A percentile compares a stretch with the other conserved stretches of the same genome.
phyloP scores from a whole-genome alignment of 2,797 vertebrate genomes.

The Scolopax bukidnonensis region DNA sequence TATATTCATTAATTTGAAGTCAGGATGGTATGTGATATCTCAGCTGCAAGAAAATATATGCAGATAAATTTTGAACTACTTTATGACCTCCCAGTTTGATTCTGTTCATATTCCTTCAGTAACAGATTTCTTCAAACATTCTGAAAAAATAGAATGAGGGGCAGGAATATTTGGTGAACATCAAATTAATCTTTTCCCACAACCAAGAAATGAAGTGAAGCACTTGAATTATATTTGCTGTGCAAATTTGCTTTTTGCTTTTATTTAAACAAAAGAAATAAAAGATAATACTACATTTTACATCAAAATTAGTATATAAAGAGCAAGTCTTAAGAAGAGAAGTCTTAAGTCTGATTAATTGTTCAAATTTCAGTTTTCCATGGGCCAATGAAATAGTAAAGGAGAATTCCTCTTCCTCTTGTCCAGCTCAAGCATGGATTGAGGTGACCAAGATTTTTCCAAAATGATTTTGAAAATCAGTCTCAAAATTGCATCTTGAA shows the following conservation, averaged over 20 bases:
- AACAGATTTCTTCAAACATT: not conserved
- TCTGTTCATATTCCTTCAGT: not conserved
- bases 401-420: not conserved
- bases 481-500: not conserved
- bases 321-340: not conserved
- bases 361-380: not conserved
- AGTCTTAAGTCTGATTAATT: not conserved
- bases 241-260: not conserved
- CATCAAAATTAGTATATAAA: not conserved
- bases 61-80: not conserved
- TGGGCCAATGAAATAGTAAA: not conserved
- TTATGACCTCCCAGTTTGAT: not conserved
- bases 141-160: not conserved
- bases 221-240: not conserved
- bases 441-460: not conserved
- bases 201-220: not conserved
- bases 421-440: not conserved
- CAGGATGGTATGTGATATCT: not conserved
- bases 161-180: not conserved
- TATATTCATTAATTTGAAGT: not conserved
- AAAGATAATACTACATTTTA: not conserved
- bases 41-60: not conserved
- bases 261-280: not conserved
- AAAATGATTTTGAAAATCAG: not conserved
- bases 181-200: not conserved